These are phyloP conservation scores for Nycticorax nycticorax DNA, from an alignment of 2,113 vertebrate species.

Conservation along the genomic window DNA sequence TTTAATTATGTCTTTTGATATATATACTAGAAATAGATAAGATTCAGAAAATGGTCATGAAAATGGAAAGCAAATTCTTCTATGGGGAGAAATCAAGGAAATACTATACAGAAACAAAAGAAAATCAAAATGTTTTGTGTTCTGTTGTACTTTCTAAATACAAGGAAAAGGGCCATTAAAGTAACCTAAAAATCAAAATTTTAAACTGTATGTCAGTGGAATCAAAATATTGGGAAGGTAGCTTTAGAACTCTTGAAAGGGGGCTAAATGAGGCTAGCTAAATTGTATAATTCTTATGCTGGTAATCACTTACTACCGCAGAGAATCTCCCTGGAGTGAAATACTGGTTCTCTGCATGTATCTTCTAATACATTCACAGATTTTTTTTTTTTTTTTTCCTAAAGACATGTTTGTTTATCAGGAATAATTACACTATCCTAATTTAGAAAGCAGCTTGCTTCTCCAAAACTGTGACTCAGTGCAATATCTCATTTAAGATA, in stretches of 20 bases:
- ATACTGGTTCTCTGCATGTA: neutral
- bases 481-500: neutral
- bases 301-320: neutral
- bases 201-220: neutral
- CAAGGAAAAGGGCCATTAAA: neutral
- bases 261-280: neutral
- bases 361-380: neutral
- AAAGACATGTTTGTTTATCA: neutral
- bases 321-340: neutral
- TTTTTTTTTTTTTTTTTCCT: neutral
- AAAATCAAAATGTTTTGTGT: neutral
- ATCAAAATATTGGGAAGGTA: neutral
- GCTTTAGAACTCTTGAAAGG: neutral
- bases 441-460: neutral
- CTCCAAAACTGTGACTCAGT: neutral
- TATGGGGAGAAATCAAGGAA: neutral
- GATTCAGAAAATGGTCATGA: neutral
- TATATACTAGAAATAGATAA: neutral
- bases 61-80: neutral
- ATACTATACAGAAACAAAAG: neutral
- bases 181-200: neutral
- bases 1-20: neutral
- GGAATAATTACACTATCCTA: neutral
- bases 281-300: neutral
- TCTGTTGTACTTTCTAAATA: neutral